Evolutionary conservation across 2,888 invertebrate genomes (phyloP), one percentile per base, ranked within the genome.

Genomic region (Cataglyphis livida): DNA sequence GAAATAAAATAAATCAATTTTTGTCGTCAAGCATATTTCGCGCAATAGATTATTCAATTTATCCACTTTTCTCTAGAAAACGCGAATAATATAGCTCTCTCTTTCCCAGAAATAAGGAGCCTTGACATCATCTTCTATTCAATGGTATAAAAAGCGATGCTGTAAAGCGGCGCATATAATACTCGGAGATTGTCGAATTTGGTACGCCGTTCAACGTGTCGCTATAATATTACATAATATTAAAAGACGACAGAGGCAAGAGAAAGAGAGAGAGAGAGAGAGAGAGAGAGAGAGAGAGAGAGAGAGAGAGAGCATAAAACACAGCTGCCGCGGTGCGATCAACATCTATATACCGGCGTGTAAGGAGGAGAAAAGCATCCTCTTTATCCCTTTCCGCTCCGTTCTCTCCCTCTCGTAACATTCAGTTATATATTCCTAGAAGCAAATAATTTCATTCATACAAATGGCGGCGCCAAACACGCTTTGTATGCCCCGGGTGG

Each of bases 381-480:
- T 76, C 84, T 51, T 59, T 59, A 68, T 64, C 82, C 62, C 38
- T 83, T 62, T 85, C 76, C 85, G 59, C 66, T 84, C 75, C 70
- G 61, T 66, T 81, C 48, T 73, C 71, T 44, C 76, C 59, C 61
- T 68, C 48, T 76, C 82, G 78, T 66, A 66, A 85, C 90, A 87
- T 88, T 87, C 85, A 88, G 89, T 90, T 91, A 90, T 90, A 92
- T 92, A 92, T 94, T 94, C 93, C 93, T 91, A 92, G 94, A 94
- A 94, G 93, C 92, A 91, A 93, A 93, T 94, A 93, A 94, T 94
- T 94, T 93, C 93, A 93, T 94, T 94, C 93, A 91, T 94, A 93
- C 93, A 94, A 94, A 93, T 91, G 48, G 90, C 90, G 90, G 87
- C 91, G 90, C 90, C 91, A 90, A 90, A 88, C 90, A 90, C 85